Evolutionary conservation across 1,140 invertebrate species (phyloP), one percentile per base, ranked within the genome.

Genomic region (Nymphalis io): DNA sequence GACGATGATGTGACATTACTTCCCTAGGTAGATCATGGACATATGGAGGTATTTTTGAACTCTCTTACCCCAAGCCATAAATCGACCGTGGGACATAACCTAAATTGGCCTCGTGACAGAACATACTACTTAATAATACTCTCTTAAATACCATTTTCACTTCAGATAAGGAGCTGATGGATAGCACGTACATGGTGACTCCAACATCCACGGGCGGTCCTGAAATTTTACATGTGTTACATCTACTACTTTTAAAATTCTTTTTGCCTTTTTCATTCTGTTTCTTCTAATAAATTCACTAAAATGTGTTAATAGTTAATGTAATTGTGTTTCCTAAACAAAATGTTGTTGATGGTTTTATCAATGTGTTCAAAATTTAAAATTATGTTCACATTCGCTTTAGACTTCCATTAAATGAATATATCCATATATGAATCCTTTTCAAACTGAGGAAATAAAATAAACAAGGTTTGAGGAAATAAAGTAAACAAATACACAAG

Each of bases 151-250:
- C 98, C 98, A 99, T 99, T 93, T 97, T 95, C 92, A 99, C 98
- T 96, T 99, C 98, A 92, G 98, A 98, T 92, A 99, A 96, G 92
- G 98, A 98, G 94, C 97, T 98, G 94, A 99, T 98, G 95, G 97
- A 98, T 93, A 98, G 96, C 93, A 99, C 97, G 94, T 97, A 98
- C 96, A 98, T 98, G 93, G 98, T 98, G 93, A 99, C 97, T 91
- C 97, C 97, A 87, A 98, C 97, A 93, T 97, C 96, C 93, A 98
- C 97, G 85, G 98, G 97, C 89, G 96, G 95, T 96, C 97, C 97
- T 98, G 96, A 80, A 97, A 89, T 87, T 96, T 64, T 23, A 64
- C 16, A 55, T 64, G 10, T 38, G 38, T 64, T 64, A 64, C 33
- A 38, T 40, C n/a, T 59, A 11, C 16, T 10, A 6, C 6, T 40